phyloP scores from a whole-genome alignment of 2,113 vertebrate species.

The Falcunculus frontatus region DNA sequence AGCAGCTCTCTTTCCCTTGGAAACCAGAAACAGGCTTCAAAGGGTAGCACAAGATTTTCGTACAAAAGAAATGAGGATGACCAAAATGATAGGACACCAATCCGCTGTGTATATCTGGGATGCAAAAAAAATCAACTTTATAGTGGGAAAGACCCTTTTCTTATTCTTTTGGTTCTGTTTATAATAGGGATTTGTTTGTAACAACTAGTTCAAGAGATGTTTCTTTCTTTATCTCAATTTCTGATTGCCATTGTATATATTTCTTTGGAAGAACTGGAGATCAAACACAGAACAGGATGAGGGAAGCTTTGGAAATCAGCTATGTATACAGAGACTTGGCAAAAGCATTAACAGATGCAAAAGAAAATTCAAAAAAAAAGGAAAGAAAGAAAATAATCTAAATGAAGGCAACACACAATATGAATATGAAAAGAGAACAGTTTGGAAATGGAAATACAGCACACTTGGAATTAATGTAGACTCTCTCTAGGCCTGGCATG shows the following conservation, averaged over 20 bases:
- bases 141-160: background rate
- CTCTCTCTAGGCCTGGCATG: background rate
- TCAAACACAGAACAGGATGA: background rate
- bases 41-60: background rate
- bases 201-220: background rate
- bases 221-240: background rate
- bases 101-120: background rate
- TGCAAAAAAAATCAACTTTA: background rate
- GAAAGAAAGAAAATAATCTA: background rate
- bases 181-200: background rate
- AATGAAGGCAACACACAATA: conserved; percentile 6
- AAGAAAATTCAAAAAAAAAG: background rate
- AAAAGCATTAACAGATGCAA: conserved; percentile 16
- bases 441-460: conserved; percentile 38
- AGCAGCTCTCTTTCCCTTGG: background rate
- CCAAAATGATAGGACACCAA: background rate
- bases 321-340: background rate
- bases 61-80: background rate
- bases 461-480: conserved; percentile 17
- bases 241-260: conserved; percentile 18
- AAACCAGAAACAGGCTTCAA: background rate
- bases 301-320: conserved; percentile 31
- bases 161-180: background rate
- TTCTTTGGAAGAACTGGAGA: conserved; percentile 2
- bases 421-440: conserved; percentile 23